phyloP scores from a whole-genome alignment of 92 coral and sea anemone species.

The Actinostola sp. region DNA sequence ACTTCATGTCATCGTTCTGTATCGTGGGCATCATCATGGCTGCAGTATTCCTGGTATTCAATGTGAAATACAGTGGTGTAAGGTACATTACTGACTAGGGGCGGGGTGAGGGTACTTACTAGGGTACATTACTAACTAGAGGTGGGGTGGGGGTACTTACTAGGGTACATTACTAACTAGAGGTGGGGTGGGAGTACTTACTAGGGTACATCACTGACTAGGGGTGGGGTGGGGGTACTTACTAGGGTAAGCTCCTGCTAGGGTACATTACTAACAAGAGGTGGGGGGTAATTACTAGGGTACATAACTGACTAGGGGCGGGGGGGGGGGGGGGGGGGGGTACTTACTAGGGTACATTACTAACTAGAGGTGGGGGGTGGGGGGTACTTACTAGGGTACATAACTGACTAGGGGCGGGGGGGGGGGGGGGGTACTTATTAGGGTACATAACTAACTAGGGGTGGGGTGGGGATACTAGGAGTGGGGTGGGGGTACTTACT shows the following conservation, averaged over 20 bases:
- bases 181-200: neutral
- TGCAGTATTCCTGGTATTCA: constrained; percentile 56
- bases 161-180: constrained; percentile 45
- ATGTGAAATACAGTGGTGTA: constrained; percentile 59
- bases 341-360: constrained; percentile 50
- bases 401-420: neutral
- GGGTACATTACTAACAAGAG: too few relatives aligned
- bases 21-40: constrained; percentile 62
- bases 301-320: neutral
- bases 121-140: constrained; percentile 39
- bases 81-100: constrained; percentile 36
- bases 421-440: neutral
- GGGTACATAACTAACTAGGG: too few relatives aligned
- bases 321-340: too few relatives aligned
- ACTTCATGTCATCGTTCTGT: constrained; percentile 64
- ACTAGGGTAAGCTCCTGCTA: too few relatives aligned
- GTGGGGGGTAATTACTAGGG: too few relatives aligned
- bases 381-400: constrained; percentile 52
- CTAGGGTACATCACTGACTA: constrained; percentile 46
- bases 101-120: constrained; percentile 6
- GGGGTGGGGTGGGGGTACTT: neutral
- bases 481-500: too few relatives aligned
- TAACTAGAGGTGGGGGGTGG: neutral
- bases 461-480: too few relatives aligned
- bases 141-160: neutral